Evolutionary conservation across 2,113 vertebrate species (phyloP).

Genomic region (Scomber scombrus): DNA sequence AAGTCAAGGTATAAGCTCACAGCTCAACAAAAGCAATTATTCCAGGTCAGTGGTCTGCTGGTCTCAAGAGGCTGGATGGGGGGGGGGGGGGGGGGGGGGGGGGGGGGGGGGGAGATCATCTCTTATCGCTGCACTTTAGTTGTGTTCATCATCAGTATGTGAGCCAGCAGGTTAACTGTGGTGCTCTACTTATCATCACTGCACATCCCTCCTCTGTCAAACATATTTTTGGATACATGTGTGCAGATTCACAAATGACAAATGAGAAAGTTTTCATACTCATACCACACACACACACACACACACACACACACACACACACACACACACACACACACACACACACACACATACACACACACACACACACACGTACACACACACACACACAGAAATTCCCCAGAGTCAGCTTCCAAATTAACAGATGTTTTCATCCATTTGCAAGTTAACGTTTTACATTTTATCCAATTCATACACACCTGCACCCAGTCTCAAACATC

Average conservation of each 20-base stretch:
- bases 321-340: background rate
- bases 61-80: background rate
- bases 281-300: background rate
- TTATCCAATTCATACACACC: background rate
- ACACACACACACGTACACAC: background rate
- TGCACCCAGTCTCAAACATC: background rate
- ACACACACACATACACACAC: no score
- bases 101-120: background rate
- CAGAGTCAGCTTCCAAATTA: background rate
- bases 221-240: background rate
- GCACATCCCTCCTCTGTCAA: background rate
- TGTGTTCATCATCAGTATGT: slow-evolving; percentile 39
- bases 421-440: background rate
- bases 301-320: background rate
- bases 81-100: background rate
- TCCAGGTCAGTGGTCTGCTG: slow-evolving; percentile 56
- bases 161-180: slow-evolving; percentile 51
- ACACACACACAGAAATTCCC: background rate
- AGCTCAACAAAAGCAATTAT: slow-evolving; percentile 68
- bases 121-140: slow-evolving; percentile 6
- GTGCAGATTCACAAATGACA: no score
- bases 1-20: slow-evolving; percentile 35
- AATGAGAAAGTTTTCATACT: background rate
- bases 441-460: background rate
- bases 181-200: slow-evolving; percentile 17